Evolutionary conservation across 2,113 vertebrate genomes (phyloP).

Genomic region (Rhinoderma darwinii): DNA sequence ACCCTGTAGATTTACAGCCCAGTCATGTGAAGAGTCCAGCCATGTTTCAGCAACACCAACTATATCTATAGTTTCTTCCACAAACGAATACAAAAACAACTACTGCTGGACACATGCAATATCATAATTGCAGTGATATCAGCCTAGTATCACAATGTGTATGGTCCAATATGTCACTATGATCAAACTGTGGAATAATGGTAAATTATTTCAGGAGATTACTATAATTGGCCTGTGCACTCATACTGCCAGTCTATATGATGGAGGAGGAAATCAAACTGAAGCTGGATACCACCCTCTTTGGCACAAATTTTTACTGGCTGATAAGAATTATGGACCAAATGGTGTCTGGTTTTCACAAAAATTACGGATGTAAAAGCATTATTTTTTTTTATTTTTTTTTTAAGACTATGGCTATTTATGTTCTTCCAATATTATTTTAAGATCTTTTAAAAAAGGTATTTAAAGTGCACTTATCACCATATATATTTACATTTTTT

Average conservation of each 20-base stretch:
- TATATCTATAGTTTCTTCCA: too few species aligned
- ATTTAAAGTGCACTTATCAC: constrained; percentile 13
- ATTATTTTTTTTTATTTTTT: background rate
- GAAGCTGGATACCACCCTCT: background rate
- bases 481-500: background rate
- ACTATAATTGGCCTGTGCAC: background rate
- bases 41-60: too few species aligned
- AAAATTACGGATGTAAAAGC: background rate
- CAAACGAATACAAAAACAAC: background rate
- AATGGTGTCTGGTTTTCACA: background rate
- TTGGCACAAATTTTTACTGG: background rate
- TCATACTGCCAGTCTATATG: background rate
- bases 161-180: background rate
- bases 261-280: background rate
- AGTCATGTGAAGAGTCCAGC: too few species aligned
- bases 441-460: too few species aligned
- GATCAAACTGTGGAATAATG: background rate
- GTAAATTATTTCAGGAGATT: background rate
- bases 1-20: too few species aligned
- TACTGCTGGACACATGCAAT: background rate
- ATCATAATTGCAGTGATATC: background rate
- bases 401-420: constrained; percentile 17
- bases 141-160: background rate
- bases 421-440: background rate
- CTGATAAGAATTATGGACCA: background rate